Evolutionary conservation across 2,888 invertebrate species (phyloP), one percentile per base, ranked within the genome.

Genomic region (Odontocerum albicorne): DNA sequence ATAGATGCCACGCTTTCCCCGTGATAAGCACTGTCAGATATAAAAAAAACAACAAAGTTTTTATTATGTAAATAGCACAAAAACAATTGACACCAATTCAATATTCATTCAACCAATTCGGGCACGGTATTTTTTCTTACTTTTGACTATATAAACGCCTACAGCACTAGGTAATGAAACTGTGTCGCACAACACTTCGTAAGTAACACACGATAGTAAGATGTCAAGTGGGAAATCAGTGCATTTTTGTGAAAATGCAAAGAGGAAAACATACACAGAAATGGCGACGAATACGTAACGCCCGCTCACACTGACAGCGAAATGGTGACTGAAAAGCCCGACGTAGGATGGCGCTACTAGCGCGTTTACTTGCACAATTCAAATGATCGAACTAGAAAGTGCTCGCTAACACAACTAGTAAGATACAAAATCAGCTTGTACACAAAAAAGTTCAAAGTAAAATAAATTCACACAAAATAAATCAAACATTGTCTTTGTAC

Each of bases 51-150:
- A 51, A 51, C 44, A 43, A 21, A 22, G 36, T 50, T 31, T 33
- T 49, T 53, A 33, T 56, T 56, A 51, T 56, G 51, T 46, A 56
- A 56, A 56, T 51, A 46, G 40, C 47, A 56, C 56, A 44, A 50
- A 51, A 56, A 56, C 51, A 56, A 56, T 47, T 56, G 56, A 56
- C 56, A 56, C 56, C 32, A 56, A 56, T 56, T 42, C 50, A 51
- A 46, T 21, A 51, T 44, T 56, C 56, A 50, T 51, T 46, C 50
- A 42, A 44, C 43, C 45, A 45, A 45, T 44, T 39, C 35, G 52
- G 51, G 35, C 36, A 44, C 32, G 44, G 51, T 27, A 39, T 44
- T 20, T 50, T 39, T 49, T 27, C 31, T 12, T 6, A 4, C 16
- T 36, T 12, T 4, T 16, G 1, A 32, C 19, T 33, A 32, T 44